phyloP scores from a whole-genome alignment of 2,888 invertebrate genomes.

The Drosophila sordidula region DNA sequence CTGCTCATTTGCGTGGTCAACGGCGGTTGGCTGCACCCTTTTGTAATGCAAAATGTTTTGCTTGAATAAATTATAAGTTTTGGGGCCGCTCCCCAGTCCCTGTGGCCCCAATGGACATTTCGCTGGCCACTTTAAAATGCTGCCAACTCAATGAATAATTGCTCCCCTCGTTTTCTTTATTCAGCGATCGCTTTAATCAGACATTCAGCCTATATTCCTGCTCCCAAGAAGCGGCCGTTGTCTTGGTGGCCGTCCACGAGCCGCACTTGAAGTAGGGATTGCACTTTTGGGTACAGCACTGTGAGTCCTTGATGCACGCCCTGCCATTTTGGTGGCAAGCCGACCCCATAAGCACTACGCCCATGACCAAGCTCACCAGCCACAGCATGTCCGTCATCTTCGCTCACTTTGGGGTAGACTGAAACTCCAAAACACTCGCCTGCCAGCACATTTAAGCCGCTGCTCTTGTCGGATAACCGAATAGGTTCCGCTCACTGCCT shows the following conservation, averaged over 20 bases:
- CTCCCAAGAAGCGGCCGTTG: too few species aligned
- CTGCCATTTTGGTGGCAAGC: neutral
- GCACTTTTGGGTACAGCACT: constrained; percentile 25
- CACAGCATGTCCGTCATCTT: constrained; percentile 4
- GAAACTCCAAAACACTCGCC: too few species aligned
- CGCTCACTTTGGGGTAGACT: neutral
- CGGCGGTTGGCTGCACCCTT: constrained; percentile 53
- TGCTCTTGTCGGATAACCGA: too few species aligned
- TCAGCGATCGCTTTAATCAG: neutral
- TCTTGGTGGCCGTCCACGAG: neutral
- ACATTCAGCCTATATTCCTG: neutral
- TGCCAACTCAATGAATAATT: constrained; percentile 16
- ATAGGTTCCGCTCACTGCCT: too few species aligned
- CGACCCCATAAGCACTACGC: neutral
- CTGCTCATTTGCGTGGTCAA: constrained; percentile 58
- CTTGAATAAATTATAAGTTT: constrained; percentile 72
- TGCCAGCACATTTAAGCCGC: too few species aligned
- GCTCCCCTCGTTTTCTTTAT: neutral
- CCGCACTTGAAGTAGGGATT: constrained; percentile 13
- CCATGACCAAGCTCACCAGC: neutral
- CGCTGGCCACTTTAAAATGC: constrained; percentile 8
- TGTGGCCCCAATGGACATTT: neutral
- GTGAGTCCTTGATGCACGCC: constrained; percentile 11
- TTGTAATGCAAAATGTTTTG: constrained; percentile 73
- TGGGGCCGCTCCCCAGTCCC: constrained; percentile 16